These are phyloP conservation scores for Corythornis madagascariensis DNA, from an alignment of 2,113 vertebrate species.

Conservation along the genomic window DNA sequence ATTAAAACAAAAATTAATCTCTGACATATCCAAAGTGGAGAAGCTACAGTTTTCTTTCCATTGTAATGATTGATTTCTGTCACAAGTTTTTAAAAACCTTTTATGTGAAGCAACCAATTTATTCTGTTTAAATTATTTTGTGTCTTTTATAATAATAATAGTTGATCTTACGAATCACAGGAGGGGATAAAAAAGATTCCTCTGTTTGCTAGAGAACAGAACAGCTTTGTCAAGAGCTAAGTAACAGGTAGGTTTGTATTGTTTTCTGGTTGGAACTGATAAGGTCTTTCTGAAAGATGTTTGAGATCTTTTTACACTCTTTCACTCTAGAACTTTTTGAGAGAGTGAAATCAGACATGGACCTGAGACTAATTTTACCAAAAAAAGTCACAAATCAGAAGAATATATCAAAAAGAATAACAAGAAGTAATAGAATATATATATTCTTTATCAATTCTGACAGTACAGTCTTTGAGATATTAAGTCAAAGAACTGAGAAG, in stretches of 20 bases:
- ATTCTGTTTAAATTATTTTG: constrained; percentile 40
- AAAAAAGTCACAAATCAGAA: neutral
- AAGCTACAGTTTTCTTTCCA: constrained; percentile 4
- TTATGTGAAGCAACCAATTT: constrained; percentile 26
- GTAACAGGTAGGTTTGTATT: neutral
- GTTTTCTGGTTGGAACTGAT: neutral
- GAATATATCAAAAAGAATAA: neutral
- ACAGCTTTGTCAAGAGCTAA: neutral
- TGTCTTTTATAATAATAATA: constrained; percentile 37
- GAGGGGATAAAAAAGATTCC: neutral
- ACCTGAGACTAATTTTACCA: neutral
- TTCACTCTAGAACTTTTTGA: neutral
- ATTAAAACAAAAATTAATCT: constrained; percentile 39
- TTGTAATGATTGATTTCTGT: constrained; percentile 9
- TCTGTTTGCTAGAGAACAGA: constrained; percentile 8
- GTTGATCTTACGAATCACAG: neutral
- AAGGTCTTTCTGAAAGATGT: neutral
- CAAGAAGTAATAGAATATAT: constrained; percentile 4
- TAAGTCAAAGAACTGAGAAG: constrained; percentile 36
- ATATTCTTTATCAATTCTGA: constrained; percentile 26
- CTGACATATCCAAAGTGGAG: constrained; percentile 15
- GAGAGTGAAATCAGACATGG: neutral
- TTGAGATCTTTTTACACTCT: neutral
- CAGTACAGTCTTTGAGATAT: neutral
- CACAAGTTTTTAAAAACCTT: constrained; percentile 37